Evolutionary conservation across 1,140 invertebrate species (phyloP).

Genomic region (Ips typographus): DNA sequence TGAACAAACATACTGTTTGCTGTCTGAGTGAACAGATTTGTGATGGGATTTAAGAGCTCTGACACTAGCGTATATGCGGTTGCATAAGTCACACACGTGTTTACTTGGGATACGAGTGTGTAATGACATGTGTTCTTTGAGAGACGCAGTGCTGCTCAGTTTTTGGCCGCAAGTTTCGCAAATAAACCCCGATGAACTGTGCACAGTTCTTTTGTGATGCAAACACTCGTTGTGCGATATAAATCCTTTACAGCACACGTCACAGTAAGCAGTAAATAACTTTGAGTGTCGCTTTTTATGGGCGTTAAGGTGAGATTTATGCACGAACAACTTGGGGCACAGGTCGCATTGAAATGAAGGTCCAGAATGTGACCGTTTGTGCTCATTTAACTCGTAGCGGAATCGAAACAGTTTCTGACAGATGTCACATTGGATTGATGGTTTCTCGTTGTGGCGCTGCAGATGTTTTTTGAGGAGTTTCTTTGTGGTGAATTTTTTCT

Average conservation of each 20-base stretch:
- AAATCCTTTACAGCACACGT: conserved; percentile 41
- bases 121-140: conserved; percentile 43
- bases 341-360: conserved; percentile 47
- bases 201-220: conserved; percentile 36
- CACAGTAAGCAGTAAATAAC: conserved; percentile 48
- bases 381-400: conserved; percentile 38
- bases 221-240: conserved; percentile 33
- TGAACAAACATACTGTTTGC: conserved; percentile 55
- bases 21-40: conserved; percentile 68
- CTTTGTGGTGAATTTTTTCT: conserved; percentile 26
- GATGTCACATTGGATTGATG: conserved; percentile 35
- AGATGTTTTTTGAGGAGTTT: conserved; percentile 29
- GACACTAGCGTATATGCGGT: conserved; percentile 32
- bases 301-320: conserved; percentile 65
- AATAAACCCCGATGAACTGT: conserved; percentile 38
- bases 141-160: conserved; percentile 35
- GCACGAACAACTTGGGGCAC: conserved; percentile 64
- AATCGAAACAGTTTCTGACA: conserved; percentile 46
- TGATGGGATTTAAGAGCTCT: conserved; percentile 51
- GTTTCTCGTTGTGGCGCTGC: conserved; percentile 15
- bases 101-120: conserved; percentile 32
- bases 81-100: conserved; percentile 42
- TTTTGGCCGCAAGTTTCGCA: conserved; percentile 42
- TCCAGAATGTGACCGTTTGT: conserved; percentile 38
- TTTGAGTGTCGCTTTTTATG: conserved; percentile 64